phyloP scores from a whole-genome alignment of 2,888 invertebrate species.

The Germaria angustata region DNA sequence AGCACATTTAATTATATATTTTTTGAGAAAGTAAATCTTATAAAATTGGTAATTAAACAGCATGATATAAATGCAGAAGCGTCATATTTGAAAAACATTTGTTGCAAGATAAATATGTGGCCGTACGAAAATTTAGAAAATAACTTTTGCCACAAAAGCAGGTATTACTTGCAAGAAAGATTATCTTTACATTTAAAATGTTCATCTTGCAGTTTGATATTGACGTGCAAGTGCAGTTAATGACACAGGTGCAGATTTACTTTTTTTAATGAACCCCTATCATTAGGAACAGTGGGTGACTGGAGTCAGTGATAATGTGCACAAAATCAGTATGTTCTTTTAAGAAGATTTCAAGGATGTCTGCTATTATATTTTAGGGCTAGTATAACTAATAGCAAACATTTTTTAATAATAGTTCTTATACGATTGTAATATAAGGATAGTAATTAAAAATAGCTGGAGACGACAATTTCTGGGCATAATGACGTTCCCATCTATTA shows the following conservation, averaged over 20 bases:
- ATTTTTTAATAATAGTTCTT: too few species aligned
- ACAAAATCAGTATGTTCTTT: background rate
- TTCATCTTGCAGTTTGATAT: background rate
- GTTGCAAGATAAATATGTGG: background rate
- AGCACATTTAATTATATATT: background rate
- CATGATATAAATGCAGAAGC: constrained; percentile 23
- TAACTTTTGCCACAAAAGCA: background rate
- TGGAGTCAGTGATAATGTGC: background rate
- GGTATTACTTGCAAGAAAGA: constrained; percentile 35
- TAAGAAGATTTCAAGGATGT: background rate
- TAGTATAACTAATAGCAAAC: too few species aligned
- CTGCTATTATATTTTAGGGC: too few species aligned
- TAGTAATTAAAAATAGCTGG: too few species aligned
- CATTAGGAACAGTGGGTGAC: constrained; percentile 45
- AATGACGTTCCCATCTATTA: too few species aligned
- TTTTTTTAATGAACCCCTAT: constrained; percentile 1
- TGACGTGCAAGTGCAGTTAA: constrained; percentile 5
- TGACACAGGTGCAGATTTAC: background rate
- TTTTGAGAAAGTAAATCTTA: constrained; percentile 2
- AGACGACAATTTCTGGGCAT: too few species aligned
- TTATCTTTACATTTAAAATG: constrained; percentile 13
- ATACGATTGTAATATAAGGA: too few species aligned
- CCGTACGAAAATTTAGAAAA: too few species aligned
- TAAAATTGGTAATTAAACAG: constrained; percentile 51
- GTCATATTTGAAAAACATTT: background rate